Evolutionary conservation across 2,888 invertebrate species (phyloP), one percentile per base, ranked within the genome.

Genomic region (Lysandra coridon): DNA sequence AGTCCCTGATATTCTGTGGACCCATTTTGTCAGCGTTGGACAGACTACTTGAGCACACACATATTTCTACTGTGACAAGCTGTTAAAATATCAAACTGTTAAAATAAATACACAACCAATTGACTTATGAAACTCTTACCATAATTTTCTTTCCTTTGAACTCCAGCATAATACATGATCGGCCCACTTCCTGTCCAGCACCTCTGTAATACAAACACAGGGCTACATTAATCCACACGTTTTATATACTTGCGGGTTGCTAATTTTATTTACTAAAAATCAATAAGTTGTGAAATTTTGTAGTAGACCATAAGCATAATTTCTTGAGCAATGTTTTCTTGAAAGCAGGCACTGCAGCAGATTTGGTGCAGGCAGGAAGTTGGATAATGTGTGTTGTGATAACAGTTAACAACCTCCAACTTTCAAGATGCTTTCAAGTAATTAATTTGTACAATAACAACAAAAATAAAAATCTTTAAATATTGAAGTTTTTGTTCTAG

Each of bases 121-220:
- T 23, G 23, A 23, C 23, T 40, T 40, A 73, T 60, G 7, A 62
- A 73, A 78, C 33, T 83, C 87, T 85, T 89, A 96, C 98, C 99
- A 99, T 98, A 73, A 99, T 99, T 91, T 98, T 99, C 91, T 99
- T 99, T 44, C 99, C 99, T 94, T 99, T 99, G 91, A 99, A 99
- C 91, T 99, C 98, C 81, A 99, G 90, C 96, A 99, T 98, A 81
- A 99, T 99, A 90, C 99, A 99, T 85, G 99, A 99, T 91, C 99
- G 95, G 79, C 99, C 99, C 4, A 99, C 99, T 96, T 99, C 99
- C 94, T 99, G 99, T 1, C 99, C 99, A 80, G 99, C 99, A 37
- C 99, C 99, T 85, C 97, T 97, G 88, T 90, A 95, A 88, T 30
- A 17, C 12, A 33, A 62, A 60, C n/a, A 44, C 33, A 49, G 14